phyloP scores from a whole-genome alignment of 2,113 vertebrate genomes.

The Speoplatyrhinus poulsoni region DNA sequence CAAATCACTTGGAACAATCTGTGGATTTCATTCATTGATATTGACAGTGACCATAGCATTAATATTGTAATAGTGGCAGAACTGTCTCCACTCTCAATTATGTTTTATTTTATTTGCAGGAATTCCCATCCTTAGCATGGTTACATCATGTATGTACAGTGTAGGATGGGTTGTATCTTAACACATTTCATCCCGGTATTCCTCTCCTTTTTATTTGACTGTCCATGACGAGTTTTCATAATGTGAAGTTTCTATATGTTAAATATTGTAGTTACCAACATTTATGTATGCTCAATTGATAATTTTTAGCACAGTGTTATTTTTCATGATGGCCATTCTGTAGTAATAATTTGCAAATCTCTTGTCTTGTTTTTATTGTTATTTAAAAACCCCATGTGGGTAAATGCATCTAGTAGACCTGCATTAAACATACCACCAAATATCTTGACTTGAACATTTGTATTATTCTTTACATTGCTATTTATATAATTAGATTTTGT shows the following conservation, averaged over 20 bases:
- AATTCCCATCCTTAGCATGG: neutral
- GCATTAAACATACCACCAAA: constrained; percentile 66
- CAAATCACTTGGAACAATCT: constrained; percentile 12
- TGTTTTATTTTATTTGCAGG: neutral
- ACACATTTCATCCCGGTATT: constrained; percentile 15
- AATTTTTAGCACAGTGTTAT: constrained; percentile 66
- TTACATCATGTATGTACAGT: neutral
- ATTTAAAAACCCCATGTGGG: constrained; percentile 64
- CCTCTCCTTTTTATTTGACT: constrained; percentile 23
- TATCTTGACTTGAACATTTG: constrained; percentile 73
- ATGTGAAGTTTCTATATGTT: constrained; percentile 58
- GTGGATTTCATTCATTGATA: constrained; percentile 18
- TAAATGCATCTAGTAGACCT: constrained; percentile 49
- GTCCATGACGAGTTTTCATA: constrained; percentile 49
- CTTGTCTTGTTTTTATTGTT: constrained; percentile 67
- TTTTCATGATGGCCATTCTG: constrained; percentile 42
- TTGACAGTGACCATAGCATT: constrained; percentile 18
- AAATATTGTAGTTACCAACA: constrained; percentile 41
- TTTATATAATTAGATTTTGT: constrained; percentile 76
- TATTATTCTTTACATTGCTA: constrained; percentile 75
- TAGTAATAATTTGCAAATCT: constrained; percentile 55
- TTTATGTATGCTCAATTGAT: constrained; percentile 40
- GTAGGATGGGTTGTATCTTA: neutral
- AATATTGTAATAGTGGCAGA: constrained; percentile 26
- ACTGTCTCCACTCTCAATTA: neutral